Evolutionary conservation across 2,888 invertebrate species (phyloP).

Genomic region (Altica lythri): DNA sequence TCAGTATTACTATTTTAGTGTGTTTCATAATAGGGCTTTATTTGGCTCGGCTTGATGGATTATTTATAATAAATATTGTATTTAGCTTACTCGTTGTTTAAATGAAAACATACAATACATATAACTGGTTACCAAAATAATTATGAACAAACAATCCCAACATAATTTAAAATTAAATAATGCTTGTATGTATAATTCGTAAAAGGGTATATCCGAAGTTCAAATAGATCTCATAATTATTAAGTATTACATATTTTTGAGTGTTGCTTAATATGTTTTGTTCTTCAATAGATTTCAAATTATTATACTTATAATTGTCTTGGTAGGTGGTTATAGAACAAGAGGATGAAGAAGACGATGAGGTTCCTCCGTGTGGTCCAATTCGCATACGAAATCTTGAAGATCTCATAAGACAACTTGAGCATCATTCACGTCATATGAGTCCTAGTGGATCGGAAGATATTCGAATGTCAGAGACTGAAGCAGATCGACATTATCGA

Average conservation of each 20-base stretch:
- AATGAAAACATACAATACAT: too few relatives aligned
- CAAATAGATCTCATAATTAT: too few relatives aligned
- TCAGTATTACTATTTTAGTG: too few relatives aligned
- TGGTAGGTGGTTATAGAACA: conserved; percentile 56
- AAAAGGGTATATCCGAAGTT: too few relatives aligned
- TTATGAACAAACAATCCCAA: too few relatives aligned
- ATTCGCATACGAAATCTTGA: conserved; percentile 89
- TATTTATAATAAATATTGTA: too few relatives aligned
- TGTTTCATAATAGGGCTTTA: too few relatives aligned
- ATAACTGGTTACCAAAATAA: too few relatives aligned
- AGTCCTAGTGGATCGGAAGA: conserved; percentile 91
- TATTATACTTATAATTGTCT: not conserved
- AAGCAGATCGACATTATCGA: conserved; percentile 75
- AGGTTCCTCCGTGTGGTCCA: conserved; percentile 78
- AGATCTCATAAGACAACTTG: conserved; percentile 86
- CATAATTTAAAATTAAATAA: too few relatives aligned
- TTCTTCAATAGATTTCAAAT: not conserved
- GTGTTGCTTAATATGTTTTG: not conserved
- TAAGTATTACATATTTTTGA: not conserved
- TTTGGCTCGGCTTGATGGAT: too few relatives aligned
- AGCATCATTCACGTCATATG: conserved; percentile 87
- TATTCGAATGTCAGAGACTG: conserved; percentile 86
- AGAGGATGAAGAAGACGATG: conserved; percentile 72
- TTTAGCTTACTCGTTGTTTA: too few relatives aligned
- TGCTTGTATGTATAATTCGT: too few relatives aligned